Evolutionary conservation across 2,797 vertebrate genomes (phyloP).

Genomic region (Crocidura indochinensis): DNA sequence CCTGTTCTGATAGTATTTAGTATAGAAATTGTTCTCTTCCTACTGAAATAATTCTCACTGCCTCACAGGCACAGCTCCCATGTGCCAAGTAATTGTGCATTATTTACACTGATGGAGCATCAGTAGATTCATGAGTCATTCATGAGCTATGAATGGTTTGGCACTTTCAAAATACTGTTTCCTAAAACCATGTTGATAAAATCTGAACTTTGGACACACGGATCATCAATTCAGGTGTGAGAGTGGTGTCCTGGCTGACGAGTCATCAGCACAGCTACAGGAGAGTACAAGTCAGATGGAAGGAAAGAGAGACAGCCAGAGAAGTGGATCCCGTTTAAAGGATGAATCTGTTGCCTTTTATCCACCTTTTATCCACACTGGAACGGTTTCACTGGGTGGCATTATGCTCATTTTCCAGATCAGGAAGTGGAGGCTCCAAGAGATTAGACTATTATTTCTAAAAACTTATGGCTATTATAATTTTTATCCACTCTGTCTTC

Average conservation of each 20-base stretch:
- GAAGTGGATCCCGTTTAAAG: background rate
- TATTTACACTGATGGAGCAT: background rate
- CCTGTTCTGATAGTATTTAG: background rate
- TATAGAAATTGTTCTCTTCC: constrained; percentile 17
- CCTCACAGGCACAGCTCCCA: background rate
- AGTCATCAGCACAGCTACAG: background rate
- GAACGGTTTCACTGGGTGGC: background rate
- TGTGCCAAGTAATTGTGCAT: background rate
- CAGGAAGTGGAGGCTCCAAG: constrained; percentile 25
- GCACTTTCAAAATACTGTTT: background rate
- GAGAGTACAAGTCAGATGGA: too few species aligned
- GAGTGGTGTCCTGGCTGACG: background rate
- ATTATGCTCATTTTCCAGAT: constrained; percentile 8
- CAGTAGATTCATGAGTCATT: background rate
- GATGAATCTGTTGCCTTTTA: background rate
- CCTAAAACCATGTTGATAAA: constrained; percentile 23
- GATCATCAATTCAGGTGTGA: background rate
- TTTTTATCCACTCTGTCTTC: background rate
- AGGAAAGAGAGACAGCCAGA: too few species aligned
- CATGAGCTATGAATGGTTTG: background rate
- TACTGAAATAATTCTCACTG: background rate
- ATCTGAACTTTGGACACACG: background rate
- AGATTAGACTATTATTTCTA: constrained; percentile 49
- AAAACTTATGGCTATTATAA: background rate
- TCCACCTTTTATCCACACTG: background rate